Evolutionary conservation across 2,113 vertebrate species (phyloP).

Genomic region (rat (Rattus norvegicus)): GRCr8 NC_086036.1:42506001-42506500

Average conservation of each 20-base stretch:
- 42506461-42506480: constrained; percentile 8
- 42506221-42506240: not conserved
- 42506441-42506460: not conserved
- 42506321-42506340: not conserved
- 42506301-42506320: not conserved
- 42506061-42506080: not conserved
- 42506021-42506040: not conserved
- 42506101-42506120: constrained; percentile 7
- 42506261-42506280: not conserved
- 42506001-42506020: not conserved
- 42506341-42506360: not conserved
- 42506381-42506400: not conserved
- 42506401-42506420: not conserved
- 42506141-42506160: not conserved
- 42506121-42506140: not conserved
- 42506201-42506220: not conserved
- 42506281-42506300: not conserved
- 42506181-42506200: not conserved
- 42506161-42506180: not conserved
- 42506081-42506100: not conserved
- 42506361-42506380: constrained; percentile 16
- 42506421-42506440: not conserved
- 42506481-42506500: not conserved
- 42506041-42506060: not conserved
- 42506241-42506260: not conserved